Conservation (phyloP, 2,797 vertebrate genomes). For the Rhyacichthys aspro region DNA sequence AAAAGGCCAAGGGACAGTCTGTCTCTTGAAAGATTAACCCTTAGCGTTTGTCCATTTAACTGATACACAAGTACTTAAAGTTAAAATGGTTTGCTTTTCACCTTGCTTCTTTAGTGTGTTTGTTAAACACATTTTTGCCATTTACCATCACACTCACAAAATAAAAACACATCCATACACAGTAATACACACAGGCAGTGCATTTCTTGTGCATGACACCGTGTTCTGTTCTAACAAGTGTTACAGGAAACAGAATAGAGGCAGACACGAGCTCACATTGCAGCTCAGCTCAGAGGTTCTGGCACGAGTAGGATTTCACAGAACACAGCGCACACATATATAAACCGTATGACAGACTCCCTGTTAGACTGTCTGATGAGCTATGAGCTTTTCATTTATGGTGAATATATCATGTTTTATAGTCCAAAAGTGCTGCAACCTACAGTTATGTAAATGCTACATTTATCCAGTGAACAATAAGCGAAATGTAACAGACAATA, state of each 20-base stretch:
- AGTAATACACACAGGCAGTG: constrained; percentile 8
- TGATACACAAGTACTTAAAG: not conserved
- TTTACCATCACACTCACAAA: not conserved
- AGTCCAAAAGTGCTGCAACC: not conserved
- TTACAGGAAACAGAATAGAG: constrained; percentile 61
- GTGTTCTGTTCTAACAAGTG: constrained; percentile 56
- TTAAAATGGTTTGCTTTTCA: too few relatives aligned
- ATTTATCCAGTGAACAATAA: too few relatives aligned
- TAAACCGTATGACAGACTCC: constrained; percentile 13
- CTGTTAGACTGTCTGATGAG: too few relatives aligned
- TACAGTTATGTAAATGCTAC: too few relatives aligned
- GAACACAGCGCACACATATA: too few relatives aligned
- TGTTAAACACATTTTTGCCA: too few relatives aligned
- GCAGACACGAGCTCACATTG: constrained; percentile 50
- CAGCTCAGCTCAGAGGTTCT: constrained; percentile 55
- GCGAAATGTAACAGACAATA: too few relatives aligned
- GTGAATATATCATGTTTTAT: too few relatives aligned
- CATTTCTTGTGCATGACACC: constrained; percentile 62
- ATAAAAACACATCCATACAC: constrained; percentile 9
- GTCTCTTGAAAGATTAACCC: constrained; percentile 64
- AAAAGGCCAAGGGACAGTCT: constrained; percentile 64
- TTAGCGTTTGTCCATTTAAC: not conserved
- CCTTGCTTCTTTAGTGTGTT: too few relatives aligned
- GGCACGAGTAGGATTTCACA: constrained; percentile 39
- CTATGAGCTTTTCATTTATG: too few relatives aligned